Evolutionary conservation across 92 coral and sea anemone species (phyloP), one percentile per base, ranked within the genome.

Genomic region (Nematostella vectensis): DNA sequence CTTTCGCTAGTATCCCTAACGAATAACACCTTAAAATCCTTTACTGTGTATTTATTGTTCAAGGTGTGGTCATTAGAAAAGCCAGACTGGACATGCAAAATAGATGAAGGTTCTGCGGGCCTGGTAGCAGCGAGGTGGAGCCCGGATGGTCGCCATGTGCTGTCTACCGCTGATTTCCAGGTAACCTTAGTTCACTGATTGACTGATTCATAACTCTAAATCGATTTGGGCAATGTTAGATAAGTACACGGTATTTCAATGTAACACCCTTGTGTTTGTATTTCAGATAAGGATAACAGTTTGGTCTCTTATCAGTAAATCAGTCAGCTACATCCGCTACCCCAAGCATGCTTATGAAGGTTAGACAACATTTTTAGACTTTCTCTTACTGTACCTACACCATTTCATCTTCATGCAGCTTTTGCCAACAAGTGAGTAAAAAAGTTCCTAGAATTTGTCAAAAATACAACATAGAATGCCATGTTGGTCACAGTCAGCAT

Each of bases 41-140:
- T n/a, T n/a, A n/a, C 16, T 12, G 17, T 30, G 10, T 17, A 4
- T 33, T 1, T 63, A 1, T 17, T 16, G 50, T 22, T 9, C 8
- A 28, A 91, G 98, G 98, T 91, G n/a, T 91, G 98, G 98, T 91
- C 98, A 29, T 44, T 91, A 17, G 88, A 81, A 29, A 83, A 91
- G 59, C 91, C 98, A 27, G 98, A 85, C 17, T 91, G 98, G 98
- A 85, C 87, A 24, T 91, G 98, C 29, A 91, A 85, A 58, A 85
- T 91, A 60, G 98, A 91, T 29, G 98, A 91, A 59, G 98, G 98
- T 0, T 70, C 87, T 11, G 95, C 95, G 15, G 98, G 98, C 36
- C 62, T 91, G 43, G 78, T 58, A 11, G 76, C 84, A 2, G 95
- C 83, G 37, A 59, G 95, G 30, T 91, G 98, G 98, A 91, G 98